Conservation (phyloP, 2,888 invertebrate species). For the Conus canariensis region DNA sequence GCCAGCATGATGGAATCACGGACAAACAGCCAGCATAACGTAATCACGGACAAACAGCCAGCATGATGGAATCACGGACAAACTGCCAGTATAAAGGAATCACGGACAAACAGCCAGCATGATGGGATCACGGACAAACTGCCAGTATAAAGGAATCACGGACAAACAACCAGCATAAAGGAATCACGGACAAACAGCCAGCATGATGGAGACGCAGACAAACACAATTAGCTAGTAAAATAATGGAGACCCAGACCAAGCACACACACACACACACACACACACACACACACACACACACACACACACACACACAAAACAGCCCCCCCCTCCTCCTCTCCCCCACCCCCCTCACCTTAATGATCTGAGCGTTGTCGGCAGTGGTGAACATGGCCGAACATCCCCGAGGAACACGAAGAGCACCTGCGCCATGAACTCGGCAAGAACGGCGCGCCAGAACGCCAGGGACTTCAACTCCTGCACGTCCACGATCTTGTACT, state of each 20-base stretch:
- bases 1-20: not conserved
- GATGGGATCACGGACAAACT: too few relatives aligned
- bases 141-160: not conserved
- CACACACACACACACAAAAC: slow-evolving; percentile 6
- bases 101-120: too few relatives aligned
- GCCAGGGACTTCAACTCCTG: slow-evolving; percentile 61
- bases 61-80: too few relatives aligned
- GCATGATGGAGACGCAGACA: not conserved
- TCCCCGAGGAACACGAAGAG: slow-evolving; percentile 78
- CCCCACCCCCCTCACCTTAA: slow-evolving; percentile 28
- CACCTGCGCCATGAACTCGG: slow-evolving; percentile 78
- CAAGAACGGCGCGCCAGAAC: slow-evolving; percentile 78
- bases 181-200: not conserved
- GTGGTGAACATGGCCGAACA: slow-evolving; percentile 65
- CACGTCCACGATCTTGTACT: slow-evolving; percentile 48
- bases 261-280: not conserved
- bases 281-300: slow-evolving; percentile 21
- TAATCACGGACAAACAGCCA: too few relatives aligned
- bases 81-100: too few relatives aligned
- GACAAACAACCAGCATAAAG: not conserved
- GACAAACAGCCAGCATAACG: not conserved
- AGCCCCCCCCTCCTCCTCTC: not conserved
- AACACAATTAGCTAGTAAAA: not conserved
- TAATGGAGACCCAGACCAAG: not conserved
- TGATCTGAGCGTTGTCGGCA: not conserved